Evolutionary conservation across 1,140 invertebrate genomes (phyloP), one percentile per base, ranked within the genome.

Genomic region (Scaptomyza hsui): DNA sequence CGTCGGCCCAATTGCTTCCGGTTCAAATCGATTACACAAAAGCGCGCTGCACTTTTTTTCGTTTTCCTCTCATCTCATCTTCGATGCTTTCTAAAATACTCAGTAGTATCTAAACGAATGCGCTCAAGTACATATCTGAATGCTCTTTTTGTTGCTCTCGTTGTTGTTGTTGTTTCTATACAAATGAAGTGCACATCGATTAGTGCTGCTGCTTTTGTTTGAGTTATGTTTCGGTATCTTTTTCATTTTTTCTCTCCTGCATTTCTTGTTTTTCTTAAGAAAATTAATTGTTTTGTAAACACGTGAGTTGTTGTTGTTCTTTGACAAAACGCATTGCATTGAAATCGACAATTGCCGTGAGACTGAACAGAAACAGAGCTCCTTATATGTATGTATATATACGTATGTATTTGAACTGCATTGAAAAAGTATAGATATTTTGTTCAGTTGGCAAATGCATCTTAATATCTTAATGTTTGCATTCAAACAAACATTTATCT

Each of bases 201-300:
- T 86, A 88, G 82, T 88, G 81, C 78, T 44, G 44, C 52, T 62
- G 64, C 60, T 77, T 68, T 77, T 75, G 68, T 78, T 77, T 86
- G 82, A 86, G 71, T 86, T 86, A 88, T 86, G 82, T 75, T 78
- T 77, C 82, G 82, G 82, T 88, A 82, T 86, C 82, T 88, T 86
- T 88, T 86, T 88, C 77, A 88, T 88, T 86, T 86, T 39, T 67
- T 47, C 35, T 53, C 12, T 35, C 45, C 62, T 56, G 39, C 53
- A 45, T 76, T 72, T 61, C 47, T 75, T 78, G 73, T 88, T 78
- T 74, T 88, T 88, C 74, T 56, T 70, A 69, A 65, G 81, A 86
- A 86, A 86, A 86, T 82, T 88, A 86, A 88, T 88, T 88, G 81
- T 86, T 86, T 86, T 86, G 82, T 85, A 85, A 85, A 85, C 81